phyloP scores from a whole-genome alignment of 2,797 vertebrate species.

The Dendrocincla tyrannina region DNA sequence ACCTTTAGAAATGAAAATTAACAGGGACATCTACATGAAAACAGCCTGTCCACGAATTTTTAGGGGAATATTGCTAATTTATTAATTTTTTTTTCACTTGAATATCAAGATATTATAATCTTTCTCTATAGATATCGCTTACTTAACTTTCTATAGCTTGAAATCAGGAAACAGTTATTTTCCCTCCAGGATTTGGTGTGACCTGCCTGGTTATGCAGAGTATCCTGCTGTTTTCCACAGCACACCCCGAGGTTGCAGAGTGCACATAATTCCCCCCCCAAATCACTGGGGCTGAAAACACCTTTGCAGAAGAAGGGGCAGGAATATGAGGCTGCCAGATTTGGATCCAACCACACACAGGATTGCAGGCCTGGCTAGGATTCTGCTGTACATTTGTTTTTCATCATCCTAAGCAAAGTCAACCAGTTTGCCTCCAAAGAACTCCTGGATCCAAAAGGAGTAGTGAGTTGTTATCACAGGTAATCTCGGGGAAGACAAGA shows the following conservation, averaged over 20 bases:
- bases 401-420: background rate
- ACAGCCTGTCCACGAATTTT: background rate
- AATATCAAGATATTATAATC: background rate
- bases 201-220: background rate
- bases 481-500: background rate
- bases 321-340: background rate
- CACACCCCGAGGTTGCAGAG: constrained; percentile 20
- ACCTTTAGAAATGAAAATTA: background rate
- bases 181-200: background rate
- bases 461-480: accelerated
- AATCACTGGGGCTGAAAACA: background rate
- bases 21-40: background rate
- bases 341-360: background rate
- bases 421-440: background rate
- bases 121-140: background rate
- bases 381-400: background rate
- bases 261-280: background rate
- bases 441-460: background rate
- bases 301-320: background rate
- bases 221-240: background rate
- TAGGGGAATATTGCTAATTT: background rate
- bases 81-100: background rate
- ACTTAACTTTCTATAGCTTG: background rate
- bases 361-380: background rate
- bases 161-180: background rate